Evolutionary conservation across 2,113 vertebrate species (phyloP), one percentile per base, ranked within the genome.

Genomic region (Anthoscopus minutus): DNA sequence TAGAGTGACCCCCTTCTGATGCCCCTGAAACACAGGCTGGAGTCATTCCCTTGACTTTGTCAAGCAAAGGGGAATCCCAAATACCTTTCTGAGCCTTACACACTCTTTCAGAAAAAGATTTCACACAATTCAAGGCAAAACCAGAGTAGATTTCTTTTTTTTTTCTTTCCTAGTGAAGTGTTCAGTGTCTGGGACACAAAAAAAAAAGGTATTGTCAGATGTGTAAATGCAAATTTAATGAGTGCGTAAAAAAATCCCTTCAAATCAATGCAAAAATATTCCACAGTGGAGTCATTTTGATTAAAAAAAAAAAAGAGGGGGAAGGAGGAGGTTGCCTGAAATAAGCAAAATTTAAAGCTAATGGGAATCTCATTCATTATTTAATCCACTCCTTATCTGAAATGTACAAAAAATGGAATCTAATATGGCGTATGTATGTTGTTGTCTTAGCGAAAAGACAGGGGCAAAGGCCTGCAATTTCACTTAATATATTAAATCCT

Each of bases 281-380:
- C 95, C 65, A 95, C 28, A 0, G 51, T 95, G 84, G 66, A 97
- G 94, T 94, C 79, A 83, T 97, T 98, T 97, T 98, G 94, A 98
- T 98, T 97, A 92, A 90, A 97, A 97, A 96, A 81, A 74, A 44
- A 86, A 60, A 25, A 23, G n/a, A 4, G 79, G 74, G 16, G 10
- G 33, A 18, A 7, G 57, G 35, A 57, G 51, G 35, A 91, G 45
- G 92, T 88, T 97, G 88, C 94, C 92, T 98, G 95, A 97, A 98
- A 98, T 97, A 97, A 97, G 97, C 97, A 97, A 97, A 97, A 96
- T 94, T 96, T 93, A 74, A 89, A 96, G 96, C 97, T 98, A 98
- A 98, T 97, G 97, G 97, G 97, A 97, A 97, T 96, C 96, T 97
- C 97, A 98, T 98, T 98, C 94, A 98, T 98, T 98, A 98, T 98